Evolutionary conservation across 2,113 vertebrate genomes (phyloP).

Genomic region (Trogon surrucura): DNA sequence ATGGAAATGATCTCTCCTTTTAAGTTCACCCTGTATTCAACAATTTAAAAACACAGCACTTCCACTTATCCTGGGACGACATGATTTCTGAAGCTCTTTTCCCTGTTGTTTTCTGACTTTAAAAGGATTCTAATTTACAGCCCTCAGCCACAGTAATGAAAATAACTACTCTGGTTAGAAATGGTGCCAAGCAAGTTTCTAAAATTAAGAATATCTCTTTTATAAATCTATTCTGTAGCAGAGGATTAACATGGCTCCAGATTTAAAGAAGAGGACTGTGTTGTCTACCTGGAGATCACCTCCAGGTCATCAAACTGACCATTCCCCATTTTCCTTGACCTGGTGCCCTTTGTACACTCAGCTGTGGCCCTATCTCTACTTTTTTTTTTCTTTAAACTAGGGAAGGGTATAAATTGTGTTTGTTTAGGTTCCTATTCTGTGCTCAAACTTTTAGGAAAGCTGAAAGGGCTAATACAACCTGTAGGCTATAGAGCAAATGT

Average conservation of each 20-base stretch:
- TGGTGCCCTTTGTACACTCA: not conserved
- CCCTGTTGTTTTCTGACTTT: not conserved
- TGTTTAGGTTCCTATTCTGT: not conserved
- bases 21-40: not conserved
- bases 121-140: not conserved
- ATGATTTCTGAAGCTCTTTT: not conserved
- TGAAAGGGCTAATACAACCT: not conserved
- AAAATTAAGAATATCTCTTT: not conserved
- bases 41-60: conserved; percentile 1
- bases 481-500: not conserved
- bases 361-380: not conserved
- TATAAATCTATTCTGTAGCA: not conserved
- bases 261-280: not conserved
- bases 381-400: not conserved
- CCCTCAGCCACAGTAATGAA: not conserved
- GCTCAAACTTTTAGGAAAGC: not conserved
- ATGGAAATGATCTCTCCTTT: conserved; percentile 33
- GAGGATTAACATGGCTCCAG: not conserved
- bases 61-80: not conserved
- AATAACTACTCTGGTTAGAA: not conserved
- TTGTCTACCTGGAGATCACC: not conserved
- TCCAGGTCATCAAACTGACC: not conserved
- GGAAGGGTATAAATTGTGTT: not conserved
- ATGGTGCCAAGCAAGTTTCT: not conserved
- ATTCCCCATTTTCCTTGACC: not conserved